These are phyloP conservation scores for Brachyrhaphis roseni DNA, from an alignment of 2,797 vertebrate genomes.

Conservation along the genomic window DNA sequence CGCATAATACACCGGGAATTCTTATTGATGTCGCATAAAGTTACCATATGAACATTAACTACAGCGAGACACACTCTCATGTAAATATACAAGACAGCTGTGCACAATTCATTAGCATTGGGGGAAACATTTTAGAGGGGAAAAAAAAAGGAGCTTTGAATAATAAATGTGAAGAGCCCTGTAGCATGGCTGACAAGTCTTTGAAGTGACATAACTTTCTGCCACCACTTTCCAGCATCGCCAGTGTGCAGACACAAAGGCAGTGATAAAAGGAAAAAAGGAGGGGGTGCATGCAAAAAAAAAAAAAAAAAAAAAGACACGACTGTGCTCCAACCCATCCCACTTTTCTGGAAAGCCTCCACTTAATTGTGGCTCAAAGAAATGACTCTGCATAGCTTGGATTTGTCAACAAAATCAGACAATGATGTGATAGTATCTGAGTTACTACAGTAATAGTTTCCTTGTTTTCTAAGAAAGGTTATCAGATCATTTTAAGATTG, in stretches of 20 bases:
- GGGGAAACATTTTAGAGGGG: constrained; percentile 71
- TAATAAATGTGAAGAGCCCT: constrained; percentile 77
- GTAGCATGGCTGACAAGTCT: constrained; percentile 73
- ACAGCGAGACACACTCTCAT: neutral
- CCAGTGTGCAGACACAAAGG: constrained; percentile 62
- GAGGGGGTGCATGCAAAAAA: constrained; percentile 34
- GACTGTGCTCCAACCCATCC: constrained; percentile 46
- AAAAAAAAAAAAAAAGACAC: neutral
- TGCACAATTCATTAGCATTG: constrained; percentile 58
- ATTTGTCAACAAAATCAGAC: constrained; percentile 15
- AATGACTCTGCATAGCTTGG: neutral
- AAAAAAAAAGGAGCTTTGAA: constrained; percentile 75
- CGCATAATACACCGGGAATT: constrained; percentile 2
- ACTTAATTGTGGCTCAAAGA: constrained; percentile 26
- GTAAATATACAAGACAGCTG: constrained; percentile 21
- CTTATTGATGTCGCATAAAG: constrained; percentile 42
- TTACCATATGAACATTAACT: constrained; percentile 17
- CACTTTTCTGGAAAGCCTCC: constrained; percentile 15
- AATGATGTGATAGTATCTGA: neutral
- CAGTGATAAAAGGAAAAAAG: constrained; percentile 48
- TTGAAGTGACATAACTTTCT: constrained; percentile 81
- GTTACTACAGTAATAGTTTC: neutral
- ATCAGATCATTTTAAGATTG: constrained; percentile 36
- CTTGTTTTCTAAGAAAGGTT: constrained; percentile 40
- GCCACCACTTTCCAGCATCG: constrained; percentile 67